These are phyloP conservation scores for Melozone crissalis DNA, from an alignment of 2,113 vertebrate species.

Conservation along the genomic window DNA sequence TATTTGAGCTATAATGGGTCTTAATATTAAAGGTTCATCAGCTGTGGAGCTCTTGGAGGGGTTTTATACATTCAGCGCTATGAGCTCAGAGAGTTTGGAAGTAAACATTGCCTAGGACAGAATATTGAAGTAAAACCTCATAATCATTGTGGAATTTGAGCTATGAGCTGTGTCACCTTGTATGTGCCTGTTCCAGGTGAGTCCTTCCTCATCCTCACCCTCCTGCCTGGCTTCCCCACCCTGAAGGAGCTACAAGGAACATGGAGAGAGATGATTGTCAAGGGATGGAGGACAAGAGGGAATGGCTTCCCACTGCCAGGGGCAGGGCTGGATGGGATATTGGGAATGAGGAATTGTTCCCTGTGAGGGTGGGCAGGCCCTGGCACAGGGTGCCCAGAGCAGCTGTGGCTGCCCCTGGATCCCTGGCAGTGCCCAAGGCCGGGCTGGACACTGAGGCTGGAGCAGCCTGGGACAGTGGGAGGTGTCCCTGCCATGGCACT, in stretches of 20 bases:
- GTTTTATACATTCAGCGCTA: neutral
- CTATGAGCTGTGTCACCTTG: neutral
- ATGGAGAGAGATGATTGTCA: neutral
- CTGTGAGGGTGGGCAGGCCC: rapidly evolving
- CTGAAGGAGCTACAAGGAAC: neutral
- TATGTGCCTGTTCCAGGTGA: neutral
- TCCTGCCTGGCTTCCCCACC: neutral
- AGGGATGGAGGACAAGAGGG: neutral
- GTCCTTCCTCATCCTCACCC: neutral
- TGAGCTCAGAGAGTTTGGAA: neutral
- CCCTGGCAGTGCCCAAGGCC: neutral
- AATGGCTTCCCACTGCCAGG: neutral
- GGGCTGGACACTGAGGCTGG: neutral
- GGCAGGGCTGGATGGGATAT: neutral
- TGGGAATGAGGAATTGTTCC: rapidly evolving
- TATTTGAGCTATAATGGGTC: neutral
- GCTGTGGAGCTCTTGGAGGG: neutral
- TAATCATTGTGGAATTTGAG: neutral
- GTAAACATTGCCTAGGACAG: neutral
- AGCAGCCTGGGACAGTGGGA: neutral
- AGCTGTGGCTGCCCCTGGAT: neutral
- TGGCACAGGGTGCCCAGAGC: neutral
- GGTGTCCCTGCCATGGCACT: neutral
- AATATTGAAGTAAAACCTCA: neutral
- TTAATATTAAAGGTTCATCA: neutral